Evolutionary conservation across 2,797 vertebrate genomes (phyloP).

Genomic region (Gymnodraco acuticeps): DNA sequence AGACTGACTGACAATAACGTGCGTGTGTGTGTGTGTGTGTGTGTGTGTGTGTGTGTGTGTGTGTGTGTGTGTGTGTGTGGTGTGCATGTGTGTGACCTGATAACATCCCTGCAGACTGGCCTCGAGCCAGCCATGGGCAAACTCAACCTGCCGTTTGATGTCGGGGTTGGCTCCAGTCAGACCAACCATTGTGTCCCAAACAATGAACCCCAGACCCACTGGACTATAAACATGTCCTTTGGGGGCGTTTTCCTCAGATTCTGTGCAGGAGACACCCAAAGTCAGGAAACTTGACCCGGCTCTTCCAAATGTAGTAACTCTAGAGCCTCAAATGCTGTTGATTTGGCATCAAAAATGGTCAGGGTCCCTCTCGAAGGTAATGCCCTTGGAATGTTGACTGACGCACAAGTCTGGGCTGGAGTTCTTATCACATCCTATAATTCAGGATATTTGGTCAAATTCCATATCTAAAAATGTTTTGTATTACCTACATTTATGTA

Average conservation of each 20-base stretch:
- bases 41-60: constrained; percentile 18
- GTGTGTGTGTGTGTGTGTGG: constrained; percentile 19
- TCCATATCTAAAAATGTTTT: not conserved
- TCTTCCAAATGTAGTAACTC: constrained; percentile 83
- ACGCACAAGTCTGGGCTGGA: constrained; percentile 34
- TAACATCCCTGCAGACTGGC: constrained; percentile 77
- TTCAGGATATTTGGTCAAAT: constrained; percentile 41
- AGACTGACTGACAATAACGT: constrained; percentile 4
- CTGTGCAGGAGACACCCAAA: constrained; percentile 85
- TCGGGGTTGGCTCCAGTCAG: constrained; percentile 87
- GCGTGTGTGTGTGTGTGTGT: constrained; percentile 16
- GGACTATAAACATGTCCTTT: constrained; percentile 87
- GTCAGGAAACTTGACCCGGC: constrained; percentile 85
- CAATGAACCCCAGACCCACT: constrained; percentile 88
- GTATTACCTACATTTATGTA: not conserved
- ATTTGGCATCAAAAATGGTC: constrained; percentile 70
- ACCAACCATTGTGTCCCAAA: constrained; percentile 90
- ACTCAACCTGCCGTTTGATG: constrained; percentile 84
- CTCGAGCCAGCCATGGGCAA: constrained; percentile 81
- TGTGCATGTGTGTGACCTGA: constrained; percentile 72
- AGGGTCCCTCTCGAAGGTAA: constrained; percentile 47
- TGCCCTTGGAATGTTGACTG: constrained; percentile 52
- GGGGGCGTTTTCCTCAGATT: constrained; percentile 84
- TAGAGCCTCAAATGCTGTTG: constrained; percentile 73
- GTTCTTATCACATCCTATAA: constrained; percentile 21